Conservation (phyloP, 2,888 invertebrate genomes). For the Lithodes maja region DNA sequence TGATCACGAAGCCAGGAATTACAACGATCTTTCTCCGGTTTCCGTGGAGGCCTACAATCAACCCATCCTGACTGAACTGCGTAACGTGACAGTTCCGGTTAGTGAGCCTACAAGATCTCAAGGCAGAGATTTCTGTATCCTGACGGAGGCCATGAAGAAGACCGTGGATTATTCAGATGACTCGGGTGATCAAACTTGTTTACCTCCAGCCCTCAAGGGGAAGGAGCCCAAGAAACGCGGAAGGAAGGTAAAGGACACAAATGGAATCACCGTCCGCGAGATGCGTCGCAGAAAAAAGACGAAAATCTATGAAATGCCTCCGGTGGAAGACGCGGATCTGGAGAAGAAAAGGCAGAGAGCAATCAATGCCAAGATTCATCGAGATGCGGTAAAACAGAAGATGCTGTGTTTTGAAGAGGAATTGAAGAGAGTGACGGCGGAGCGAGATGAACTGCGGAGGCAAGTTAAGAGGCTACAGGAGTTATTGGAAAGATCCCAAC, state of each 20-base stretch:
- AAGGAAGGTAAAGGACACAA: constrained; percentile 6
- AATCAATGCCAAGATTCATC: constrained; percentile 25
- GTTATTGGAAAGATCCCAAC: no score
- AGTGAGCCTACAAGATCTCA: no score
- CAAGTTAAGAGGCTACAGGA: background rate
- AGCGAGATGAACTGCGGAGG: background rate
- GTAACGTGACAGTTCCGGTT: no score
- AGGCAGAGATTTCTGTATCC: background rate
- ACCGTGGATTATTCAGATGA: background rate
- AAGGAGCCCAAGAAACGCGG: constrained; percentile 23
- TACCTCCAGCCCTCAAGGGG: background rate
- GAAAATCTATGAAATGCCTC: constrained; percentile 8
- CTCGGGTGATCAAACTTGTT: background rate
- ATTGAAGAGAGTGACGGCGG: background rate
- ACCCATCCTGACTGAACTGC: no score
- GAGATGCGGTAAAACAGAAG: background rate
- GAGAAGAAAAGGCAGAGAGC: constrained; percentile 18
- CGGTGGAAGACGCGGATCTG: background rate
- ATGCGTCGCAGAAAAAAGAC: background rate
- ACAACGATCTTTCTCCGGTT: no score
- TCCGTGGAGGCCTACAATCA: no score
- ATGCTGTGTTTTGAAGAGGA: background rate
- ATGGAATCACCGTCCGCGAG: background rate
- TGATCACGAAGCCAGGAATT: no score
- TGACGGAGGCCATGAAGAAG: background rate